Evolutionary conservation across 1,140 invertebrate species (phyloP), one percentile per base, ranked within the genome.

Genomic region (Danaus plexippus): DNA sequence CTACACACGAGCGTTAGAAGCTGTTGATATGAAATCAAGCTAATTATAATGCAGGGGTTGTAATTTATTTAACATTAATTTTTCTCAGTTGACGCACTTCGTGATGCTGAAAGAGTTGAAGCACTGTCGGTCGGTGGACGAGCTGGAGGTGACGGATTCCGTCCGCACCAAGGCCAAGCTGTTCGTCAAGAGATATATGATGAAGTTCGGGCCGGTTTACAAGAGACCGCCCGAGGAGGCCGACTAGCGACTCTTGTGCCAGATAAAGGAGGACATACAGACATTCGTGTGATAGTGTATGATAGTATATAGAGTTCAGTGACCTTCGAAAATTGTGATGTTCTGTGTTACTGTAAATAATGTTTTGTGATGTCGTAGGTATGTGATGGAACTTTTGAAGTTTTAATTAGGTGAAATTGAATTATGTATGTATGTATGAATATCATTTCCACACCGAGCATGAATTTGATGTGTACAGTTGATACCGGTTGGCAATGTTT

Each of bases 31-130:
- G 9, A 10, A 42, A 18, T 12, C 43, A n/a, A 45, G 11, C 12
- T 45, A 45, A 45, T n/a, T 45, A 45, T 10, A 45, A 1, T 44
- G 1, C 43, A 11, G 1, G 1, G 5, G 11, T 11, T 44, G 5
- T 11, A 44, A 18, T 52, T 15, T 43, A 44, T 45, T 48, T 52
- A 41, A 32, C 3, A 57, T 43, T 43, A 44, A 53, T 54, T 61
- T 65, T 73, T 89, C 91, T 47, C 89, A 98, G 97, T 87, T 99
- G 15, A 98, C 97, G 1, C 96, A 98, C 86, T 96, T 97, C 84
- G 95, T 99, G n/a, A 93, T 98, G 90, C 90, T 96, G 47, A 99
- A 99, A 88, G 97, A 98, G 84, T 84, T 97, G 74, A 97, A 97
- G 73, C 96, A 98, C 73, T 96, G 96, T 71, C 92, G 93, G 54